Conservation (phyloP, 1,140 invertebrate genomes). For the Aradophagus sp. region DNA sequence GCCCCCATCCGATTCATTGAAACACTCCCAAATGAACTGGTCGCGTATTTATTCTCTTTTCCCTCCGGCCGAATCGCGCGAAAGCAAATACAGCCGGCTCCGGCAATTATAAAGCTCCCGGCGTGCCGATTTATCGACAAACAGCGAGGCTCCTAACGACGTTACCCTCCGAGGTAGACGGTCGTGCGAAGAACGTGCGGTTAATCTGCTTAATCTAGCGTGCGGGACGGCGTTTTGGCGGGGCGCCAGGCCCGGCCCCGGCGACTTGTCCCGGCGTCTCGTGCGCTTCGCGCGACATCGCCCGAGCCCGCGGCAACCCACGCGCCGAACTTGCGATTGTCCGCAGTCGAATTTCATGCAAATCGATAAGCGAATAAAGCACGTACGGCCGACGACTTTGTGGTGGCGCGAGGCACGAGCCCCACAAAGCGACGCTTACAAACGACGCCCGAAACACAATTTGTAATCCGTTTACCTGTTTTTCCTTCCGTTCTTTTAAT, state of each 20-base stretch:
- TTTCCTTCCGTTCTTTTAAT: too few species aligned
- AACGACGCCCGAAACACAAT: too few species aligned
- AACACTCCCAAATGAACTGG: too few species aligned
- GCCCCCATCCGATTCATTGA: too few species aligned
- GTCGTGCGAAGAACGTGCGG: constrained; percentile 49
- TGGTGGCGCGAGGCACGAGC: constrained; percentile 25
- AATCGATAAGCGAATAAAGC: constrained; percentile 57
- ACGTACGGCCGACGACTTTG: constrained; percentile 40
- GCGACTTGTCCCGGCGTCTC: constrained; percentile 16
- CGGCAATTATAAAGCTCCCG: constrained; percentile 42
- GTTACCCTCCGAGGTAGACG: constrained; percentile 27
- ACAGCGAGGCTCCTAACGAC: constrained; percentile 56
- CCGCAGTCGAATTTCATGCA: constrained; percentile 48
- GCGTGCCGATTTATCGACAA: constrained; percentile 60
- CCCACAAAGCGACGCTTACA: too few species aligned
- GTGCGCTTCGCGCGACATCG: constrained; percentile 42
- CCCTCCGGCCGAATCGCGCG: neutral
- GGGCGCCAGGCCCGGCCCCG: constrained; percentile 36
- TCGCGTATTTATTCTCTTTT: constrained; percentile 11
- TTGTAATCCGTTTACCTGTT: too few species aligned
- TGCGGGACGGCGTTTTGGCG: constrained; percentile 55
- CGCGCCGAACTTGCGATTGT: constrained; percentile 54
- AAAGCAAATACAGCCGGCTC: constrained; percentile 17
- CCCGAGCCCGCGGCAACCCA: constrained; percentile 30
- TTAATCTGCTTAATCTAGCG: constrained; percentile 60